Evolutionary conservation across 1,140 invertebrate species (phyloP).

Genomic region (Ridgeia piscesae): DNA sequence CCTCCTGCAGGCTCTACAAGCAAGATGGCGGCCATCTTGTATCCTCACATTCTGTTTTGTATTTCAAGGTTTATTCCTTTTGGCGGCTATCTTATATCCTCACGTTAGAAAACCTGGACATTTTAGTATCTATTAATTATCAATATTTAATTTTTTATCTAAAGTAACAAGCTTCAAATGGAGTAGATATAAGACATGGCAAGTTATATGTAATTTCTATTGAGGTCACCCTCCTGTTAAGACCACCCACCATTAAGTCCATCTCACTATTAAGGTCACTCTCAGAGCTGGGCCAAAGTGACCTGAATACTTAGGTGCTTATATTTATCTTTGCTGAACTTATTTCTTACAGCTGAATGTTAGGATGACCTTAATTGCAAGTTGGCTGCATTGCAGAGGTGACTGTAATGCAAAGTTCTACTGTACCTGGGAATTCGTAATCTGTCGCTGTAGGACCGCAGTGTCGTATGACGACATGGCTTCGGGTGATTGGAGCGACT

Average conservation of each 20-base stretch:
- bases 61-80: too few relatives aligned
- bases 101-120: too few relatives aligned
- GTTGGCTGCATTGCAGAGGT: too few relatives aligned
- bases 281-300: too few relatives aligned
- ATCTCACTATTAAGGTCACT: not conserved
- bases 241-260: not conserved
- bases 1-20: slow-evolving; percentile 59
- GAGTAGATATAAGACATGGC: not conserved
- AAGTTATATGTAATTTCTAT: too few relatives aligned
- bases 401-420: not conserved
- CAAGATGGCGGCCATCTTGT: not conserved
- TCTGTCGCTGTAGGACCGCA: slow-evolving; percentile 1
- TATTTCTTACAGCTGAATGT: too few relatives aligned
- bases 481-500: slow-evolving; percentile 15
- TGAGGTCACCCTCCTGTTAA: too few relatives aligned
- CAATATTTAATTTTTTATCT: not conserved
- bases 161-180: not conserved
- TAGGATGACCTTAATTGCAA: too few relatives aligned
- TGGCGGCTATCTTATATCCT: too few relatives aligned
- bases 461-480: not conserved
- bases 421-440: slow-evolving; percentile 19
- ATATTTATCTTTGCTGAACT: too few relatives aligned
- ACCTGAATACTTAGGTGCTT: too few relatives aligned
- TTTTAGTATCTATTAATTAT: too few relatives aligned
- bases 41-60: not conserved